A percentile compares a stretch with the other conserved stretches of the same genome.
Conservation (phyloP, 64 coral and sea anemone genomes). For the Pachyseris speciosa region DNA sequence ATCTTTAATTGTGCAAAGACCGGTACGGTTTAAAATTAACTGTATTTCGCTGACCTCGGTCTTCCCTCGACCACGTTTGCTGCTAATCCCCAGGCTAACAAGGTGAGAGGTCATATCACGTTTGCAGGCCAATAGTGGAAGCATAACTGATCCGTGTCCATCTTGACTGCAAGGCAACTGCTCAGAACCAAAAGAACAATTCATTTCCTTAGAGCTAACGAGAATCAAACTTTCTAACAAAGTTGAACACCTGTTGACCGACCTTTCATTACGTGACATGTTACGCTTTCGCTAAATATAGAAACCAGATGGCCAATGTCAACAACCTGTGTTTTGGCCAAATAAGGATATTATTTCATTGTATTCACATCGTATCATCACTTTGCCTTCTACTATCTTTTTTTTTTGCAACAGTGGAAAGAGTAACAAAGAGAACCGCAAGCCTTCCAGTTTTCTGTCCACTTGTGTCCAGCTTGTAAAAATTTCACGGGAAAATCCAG, state of each 20-base stretch:
- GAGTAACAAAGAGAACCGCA: neutral
- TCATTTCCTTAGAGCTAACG: neutral
- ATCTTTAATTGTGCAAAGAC: neutral
- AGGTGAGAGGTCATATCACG: conserved; percentile 18
- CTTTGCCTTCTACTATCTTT: neutral
- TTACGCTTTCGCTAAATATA: neutral
- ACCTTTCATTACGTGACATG: neutral
- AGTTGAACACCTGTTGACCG: neutral
- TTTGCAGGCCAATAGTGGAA: conserved; percentile 49
- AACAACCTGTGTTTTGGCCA: neutral
- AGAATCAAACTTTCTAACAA: neutral
- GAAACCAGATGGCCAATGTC: neutral
- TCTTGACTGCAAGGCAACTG: conserved; percentile 8
- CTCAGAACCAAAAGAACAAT: conserved; percentile 22
- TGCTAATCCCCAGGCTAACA: conserved; percentile 30
- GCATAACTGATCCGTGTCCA: conserved; percentile 29
- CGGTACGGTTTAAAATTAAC: conserved; percentile 50
- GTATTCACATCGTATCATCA: too few relatives aligned
- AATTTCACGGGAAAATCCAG: too few relatives aligned
- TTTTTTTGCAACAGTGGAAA: neutral
- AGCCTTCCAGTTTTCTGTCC: too few relatives aligned
- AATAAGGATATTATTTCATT: neutral
- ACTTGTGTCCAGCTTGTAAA: too few relatives aligned
- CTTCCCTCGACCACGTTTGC: conserved; percentile 53
- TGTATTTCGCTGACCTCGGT: conserved; percentile 39